A percentile compares a stretch with the other conserved stretches of the same genome.
Conservation (phyloP, 1,140 invertebrate genomes). For the Elymnias hypermnestra region DNA sequence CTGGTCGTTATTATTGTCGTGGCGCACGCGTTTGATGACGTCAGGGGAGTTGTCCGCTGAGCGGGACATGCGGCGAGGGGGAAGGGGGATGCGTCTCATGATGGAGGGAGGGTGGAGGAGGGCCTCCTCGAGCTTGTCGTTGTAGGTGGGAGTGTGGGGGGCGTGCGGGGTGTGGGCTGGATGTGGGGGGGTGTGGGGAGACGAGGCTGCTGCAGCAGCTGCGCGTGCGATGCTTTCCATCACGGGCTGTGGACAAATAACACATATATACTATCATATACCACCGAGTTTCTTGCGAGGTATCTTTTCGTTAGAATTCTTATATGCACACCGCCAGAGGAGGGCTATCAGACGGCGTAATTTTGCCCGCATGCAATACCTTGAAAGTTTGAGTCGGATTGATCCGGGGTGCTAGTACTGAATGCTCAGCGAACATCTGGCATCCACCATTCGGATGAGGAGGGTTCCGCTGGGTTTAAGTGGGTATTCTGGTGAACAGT, state of each 20-base stretch:
- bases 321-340: too few relatives aligned
- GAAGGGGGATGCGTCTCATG: constrained; percentile 80
- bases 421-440: too few relatives aligned
- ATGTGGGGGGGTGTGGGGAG: constrained; percentile 65
- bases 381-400: too few relatives aligned
- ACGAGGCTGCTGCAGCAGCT: constrained; percentile 41
- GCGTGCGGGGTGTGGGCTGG: constrained; percentile 62
- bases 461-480: too few relatives aligned
- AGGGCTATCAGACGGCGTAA: too few relatives aligned
- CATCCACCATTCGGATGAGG: too few relatives aligned
- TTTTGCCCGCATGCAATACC: too few relatives aligned
- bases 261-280: too few relatives aligned
- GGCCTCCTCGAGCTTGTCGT: constrained; percentile 78
- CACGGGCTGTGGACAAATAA: constrained; percentile 70
- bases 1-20: constrained; percentile 79
- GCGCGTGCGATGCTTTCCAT: constrained; percentile 77
- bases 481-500: too few relatives aligned
- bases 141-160: constrained; percentile 75
- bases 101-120: constrained; percentile 77
- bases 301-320: too few relatives aligned
- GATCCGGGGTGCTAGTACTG: too few relatives aligned
- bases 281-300: too few relatives aligned
- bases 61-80: constrained; percentile 79
- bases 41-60: constrained; percentile 79
- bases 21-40: constrained; percentile 74